A percentile compares a stretch with the other conserved stretches of the same genome.
Conservation (phyloP, 2,113 vertebrate species). For the Aptenodytes forsteri region DNA sequence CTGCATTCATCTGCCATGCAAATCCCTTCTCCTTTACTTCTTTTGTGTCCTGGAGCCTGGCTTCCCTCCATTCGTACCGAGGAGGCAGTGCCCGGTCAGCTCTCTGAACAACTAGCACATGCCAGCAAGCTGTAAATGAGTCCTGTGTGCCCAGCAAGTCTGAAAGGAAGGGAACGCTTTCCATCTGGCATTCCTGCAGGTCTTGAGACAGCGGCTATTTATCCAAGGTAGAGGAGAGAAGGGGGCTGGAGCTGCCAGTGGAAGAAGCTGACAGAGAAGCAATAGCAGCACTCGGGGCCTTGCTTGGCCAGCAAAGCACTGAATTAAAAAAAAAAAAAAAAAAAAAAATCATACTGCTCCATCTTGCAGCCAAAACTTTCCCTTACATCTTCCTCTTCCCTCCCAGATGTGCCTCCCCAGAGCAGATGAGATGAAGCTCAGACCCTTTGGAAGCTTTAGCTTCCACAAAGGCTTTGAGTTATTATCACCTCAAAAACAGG, state of each 20-base stretch:
- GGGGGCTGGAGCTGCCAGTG: background rate
- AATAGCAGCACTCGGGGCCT: background rate
- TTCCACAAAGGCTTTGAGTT: background rate
- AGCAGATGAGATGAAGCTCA: background rate
- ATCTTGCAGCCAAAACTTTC: background rate
- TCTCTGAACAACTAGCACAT: background rate
- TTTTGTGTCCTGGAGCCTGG: background rate
- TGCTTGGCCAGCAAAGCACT: background rate
- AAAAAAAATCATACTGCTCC: background rate
- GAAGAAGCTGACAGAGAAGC: conserved; percentile 10
- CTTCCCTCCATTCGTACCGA: background rate
- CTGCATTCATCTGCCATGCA: background rate
- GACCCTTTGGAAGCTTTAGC: background rate
- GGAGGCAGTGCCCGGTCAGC: background rate
- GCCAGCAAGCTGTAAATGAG: conserved; percentile 20
- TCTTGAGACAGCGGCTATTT: background rate
- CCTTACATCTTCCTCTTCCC: background rate
- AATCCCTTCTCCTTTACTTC: background rate
- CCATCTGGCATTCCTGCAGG: background rate
- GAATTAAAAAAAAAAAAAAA: background rate
- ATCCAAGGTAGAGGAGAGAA: background rate
- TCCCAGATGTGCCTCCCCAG: background rate
- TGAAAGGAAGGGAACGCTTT: background rate
- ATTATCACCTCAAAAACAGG: background rate
- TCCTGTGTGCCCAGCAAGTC: background rate